These are phyloP conservation scores for Gymnopithys bicolor DNA, from an alignment of 2,797 vertebrate genomes.

Conservation along the genomic window DNA sequence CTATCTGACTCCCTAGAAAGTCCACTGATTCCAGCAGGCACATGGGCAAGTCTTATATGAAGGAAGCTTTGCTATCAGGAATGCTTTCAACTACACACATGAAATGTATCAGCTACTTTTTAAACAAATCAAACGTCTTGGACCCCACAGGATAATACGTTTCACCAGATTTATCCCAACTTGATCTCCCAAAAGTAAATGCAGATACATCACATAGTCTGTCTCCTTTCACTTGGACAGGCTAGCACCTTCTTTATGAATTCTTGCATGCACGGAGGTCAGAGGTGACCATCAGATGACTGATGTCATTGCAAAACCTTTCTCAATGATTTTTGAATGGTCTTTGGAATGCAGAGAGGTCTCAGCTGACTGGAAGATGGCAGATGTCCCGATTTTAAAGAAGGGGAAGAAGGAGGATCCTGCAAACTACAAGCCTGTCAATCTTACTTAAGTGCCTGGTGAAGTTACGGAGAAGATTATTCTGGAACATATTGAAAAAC, in stretches of 20 bases:
- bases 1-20: neutral
- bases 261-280: neutral
- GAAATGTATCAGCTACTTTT: neutral
- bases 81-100: neutral
- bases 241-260: neutral
- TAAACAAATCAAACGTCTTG: neutral
- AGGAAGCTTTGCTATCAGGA: neutral
- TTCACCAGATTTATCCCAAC: neutral
- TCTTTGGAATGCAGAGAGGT: neutral
- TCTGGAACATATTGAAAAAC: neutral
- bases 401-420: neutral
- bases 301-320: neutral
- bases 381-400: neutral
- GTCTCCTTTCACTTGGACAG: neutral
- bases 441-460: neutral
- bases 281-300: neutral
- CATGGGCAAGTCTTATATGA: neutral
- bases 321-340: neutral
- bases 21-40: neutral
- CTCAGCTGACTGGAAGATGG: neutral
- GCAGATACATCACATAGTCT: neutral
- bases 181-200: neutral
- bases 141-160: neutral
- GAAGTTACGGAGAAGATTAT: neutral
- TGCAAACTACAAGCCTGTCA: neutral